Conservation (phyloP, 2,797 vertebrate species). For the Avahi laniger region DNA sequence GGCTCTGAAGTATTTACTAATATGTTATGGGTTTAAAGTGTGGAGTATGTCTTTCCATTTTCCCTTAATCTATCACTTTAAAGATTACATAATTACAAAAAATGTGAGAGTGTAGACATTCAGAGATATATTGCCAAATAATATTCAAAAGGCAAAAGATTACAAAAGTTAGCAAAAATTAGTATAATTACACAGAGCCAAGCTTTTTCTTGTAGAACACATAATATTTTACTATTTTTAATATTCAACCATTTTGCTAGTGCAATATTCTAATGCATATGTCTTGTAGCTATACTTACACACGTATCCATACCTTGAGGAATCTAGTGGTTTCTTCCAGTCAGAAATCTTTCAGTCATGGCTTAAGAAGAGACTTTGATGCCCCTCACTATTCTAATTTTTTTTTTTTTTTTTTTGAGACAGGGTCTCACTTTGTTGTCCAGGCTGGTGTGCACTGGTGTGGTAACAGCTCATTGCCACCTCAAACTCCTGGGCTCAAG, state of each 20-base stretch:
- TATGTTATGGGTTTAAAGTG: background rate
- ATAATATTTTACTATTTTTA: background rate
- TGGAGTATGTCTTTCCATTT: background rate
- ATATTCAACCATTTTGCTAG: background rate
- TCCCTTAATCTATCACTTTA: background rate
- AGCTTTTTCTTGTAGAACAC: conserved; percentile 15
- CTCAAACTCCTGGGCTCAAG: background rate
- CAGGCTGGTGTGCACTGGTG: background rate
- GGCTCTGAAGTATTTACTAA: conserved; percentile 22
- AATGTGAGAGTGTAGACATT: background rate
- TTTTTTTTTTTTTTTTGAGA: background rate
- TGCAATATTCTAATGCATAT: background rate
- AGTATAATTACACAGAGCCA: background rate
- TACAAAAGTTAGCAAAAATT: conserved; percentile 28
- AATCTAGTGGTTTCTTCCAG: background rate
- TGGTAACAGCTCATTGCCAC: background rate
- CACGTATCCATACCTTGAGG: background rate
- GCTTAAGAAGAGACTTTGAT: background rate
- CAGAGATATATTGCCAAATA: background rate
- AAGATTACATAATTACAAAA: conserved; percentile 18
- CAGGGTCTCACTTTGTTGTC: background rate
- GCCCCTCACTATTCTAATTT: background rate
- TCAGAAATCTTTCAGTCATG: background rate
- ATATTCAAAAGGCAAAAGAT: conserved; percentile 20
- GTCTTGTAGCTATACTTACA: background rate